Conservation (phyloP, 2,113 vertebrate species). For the Pluvialis apricaria region DNA sequence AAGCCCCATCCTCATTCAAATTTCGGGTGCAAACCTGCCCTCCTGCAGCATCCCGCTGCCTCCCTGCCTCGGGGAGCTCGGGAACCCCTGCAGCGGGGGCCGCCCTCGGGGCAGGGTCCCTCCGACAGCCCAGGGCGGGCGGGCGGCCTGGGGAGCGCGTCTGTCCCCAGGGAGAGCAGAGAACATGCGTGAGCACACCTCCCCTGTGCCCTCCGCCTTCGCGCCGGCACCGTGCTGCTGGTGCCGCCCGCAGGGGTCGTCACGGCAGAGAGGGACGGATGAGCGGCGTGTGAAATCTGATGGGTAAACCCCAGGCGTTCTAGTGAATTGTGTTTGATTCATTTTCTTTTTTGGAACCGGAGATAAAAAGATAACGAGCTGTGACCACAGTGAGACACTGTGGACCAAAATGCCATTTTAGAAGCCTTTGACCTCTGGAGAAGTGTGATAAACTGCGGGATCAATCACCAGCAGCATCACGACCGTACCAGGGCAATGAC, state of each 20-base stretch:
- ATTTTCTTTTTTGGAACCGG: neutral
- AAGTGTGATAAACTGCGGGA: no score
- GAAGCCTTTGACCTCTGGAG: neutral
- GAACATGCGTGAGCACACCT: rapidly evolving
- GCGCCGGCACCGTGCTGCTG: rapidly evolving
- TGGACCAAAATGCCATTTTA: neutral
- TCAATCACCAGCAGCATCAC: neutral
- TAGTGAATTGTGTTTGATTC: rapidly evolving
- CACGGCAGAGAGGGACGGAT: rapidly evolving
- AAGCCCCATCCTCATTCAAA: rapidly evolving
- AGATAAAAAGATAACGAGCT: neutral
- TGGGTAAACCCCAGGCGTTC: neutral
- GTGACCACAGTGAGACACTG: neutral
- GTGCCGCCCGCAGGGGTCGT: rapidly evolving
- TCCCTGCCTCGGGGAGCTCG: neutral
- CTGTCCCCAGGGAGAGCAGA: neutral
- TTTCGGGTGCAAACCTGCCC: rapidly evolving
- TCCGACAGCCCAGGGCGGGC: neutral
- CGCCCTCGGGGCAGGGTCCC: neutral
- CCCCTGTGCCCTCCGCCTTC: rapidly evolving
- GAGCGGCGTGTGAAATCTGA: neutral
- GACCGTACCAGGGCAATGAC: rapidly evolving
- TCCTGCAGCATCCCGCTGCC: no score
- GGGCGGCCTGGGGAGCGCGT: rapidly evolving
- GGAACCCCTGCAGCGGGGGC: rapidly evolving